Evolutionary conservation across 2,888 invertebrate genomes (phyloP), one percentile per base, ranked within the genome.

Genomic region (Drosophila parthenogenetica): DNA sequence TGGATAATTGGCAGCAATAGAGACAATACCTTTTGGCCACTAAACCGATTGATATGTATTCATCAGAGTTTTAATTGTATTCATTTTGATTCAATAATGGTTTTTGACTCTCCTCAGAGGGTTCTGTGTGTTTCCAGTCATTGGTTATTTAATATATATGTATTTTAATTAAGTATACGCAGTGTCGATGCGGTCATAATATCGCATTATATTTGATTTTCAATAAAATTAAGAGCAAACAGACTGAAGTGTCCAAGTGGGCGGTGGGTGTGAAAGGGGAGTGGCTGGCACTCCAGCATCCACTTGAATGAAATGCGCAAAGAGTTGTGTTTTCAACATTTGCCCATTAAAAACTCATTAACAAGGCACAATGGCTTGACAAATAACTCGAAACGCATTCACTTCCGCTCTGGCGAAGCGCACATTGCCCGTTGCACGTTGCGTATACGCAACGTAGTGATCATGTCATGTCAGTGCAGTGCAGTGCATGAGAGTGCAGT

Each of bases 321-420:
- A 77, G 81, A 61, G 53, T 69, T 68, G 70, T 74, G 55, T 79
- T 79, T 81, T 71, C 80, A 77, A 70, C 80, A 77, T 83, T 84
- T 79, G 65, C 63, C 86, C 85, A 85, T 85, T 86, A 87, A 86
- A 86, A 86, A 81, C 77, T 79, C 87, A 85, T 85, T 85, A 85
- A 83, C 72, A 77, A 67, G 65, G 69, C 62, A 85, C 79, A 87
- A 85, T 83, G 77, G 85, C 77, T 82, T 79, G 77, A 85, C 83
- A 85, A 85, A 87, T 87, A 85, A 69, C 77, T 81, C 71, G 73
- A 71, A 85, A 82, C 74, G 77, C 77, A 79, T 73, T 72, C 77
- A 75, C 72, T 81, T 79, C 65, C 79, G 79, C 49, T 57, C 60
- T 42, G 63, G 5, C 46, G 17, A 45, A 17, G 13, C 22, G 50